A percentile compares a stretch with the other conserved stretches of the same genome.
These are phyloP conservation scores for Embiotoca jacksoni DNA, from an alignment of 2,113 vertebrate species.

Conservation along the genomic window DNA sequence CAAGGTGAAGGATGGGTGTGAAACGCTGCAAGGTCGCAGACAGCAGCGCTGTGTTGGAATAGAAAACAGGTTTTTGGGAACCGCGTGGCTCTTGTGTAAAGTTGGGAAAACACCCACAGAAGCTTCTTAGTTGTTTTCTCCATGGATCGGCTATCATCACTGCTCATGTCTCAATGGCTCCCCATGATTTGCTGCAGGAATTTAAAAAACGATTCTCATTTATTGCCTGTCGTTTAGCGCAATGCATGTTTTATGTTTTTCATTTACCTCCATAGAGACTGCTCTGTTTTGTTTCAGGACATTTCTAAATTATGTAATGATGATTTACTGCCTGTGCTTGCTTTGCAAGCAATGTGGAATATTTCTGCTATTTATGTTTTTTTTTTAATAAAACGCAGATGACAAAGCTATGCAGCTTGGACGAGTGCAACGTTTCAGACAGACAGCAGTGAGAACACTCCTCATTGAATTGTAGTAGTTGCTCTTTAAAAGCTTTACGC, in stretches of 20 bases:
- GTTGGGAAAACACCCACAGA: background rate
- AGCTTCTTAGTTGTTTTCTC: background rate
- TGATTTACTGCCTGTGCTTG: conserved; percentile 6
- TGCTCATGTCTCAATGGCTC: background rate
- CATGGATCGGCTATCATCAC: background rate
- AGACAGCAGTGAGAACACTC: background rate
- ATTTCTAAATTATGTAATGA: conserved; percentile 2
- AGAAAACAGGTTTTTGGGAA: conserved; percentile 7
- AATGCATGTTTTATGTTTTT: conserved; percentile 4
- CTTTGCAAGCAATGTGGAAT: conserved; percentile 19
- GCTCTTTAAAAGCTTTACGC: background rate
- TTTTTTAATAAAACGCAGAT: conserved; percentile 42
- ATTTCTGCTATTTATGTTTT: conserved; percentile 31
- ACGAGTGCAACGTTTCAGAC: background rate
- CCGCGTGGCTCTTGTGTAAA: background rate
- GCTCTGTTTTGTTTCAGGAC: conserved; percentile 24
- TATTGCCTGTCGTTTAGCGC: background rate
- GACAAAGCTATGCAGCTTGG: conserved; percentile 12
- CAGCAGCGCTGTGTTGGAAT: conserved; percentile 61
- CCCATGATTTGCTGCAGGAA: background rate
- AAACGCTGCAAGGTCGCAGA: conserved; percentile 48
- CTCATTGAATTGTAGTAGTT: background rate
- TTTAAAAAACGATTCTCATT: background rate
- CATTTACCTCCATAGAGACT: background rate
- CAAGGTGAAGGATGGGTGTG: conserved; percentile 12